These are phyloP conservation scores for Bombyx mandarina DNA, from an alignment of 1,140 invertebrate species.

Conservation along the genomic window DNA sequence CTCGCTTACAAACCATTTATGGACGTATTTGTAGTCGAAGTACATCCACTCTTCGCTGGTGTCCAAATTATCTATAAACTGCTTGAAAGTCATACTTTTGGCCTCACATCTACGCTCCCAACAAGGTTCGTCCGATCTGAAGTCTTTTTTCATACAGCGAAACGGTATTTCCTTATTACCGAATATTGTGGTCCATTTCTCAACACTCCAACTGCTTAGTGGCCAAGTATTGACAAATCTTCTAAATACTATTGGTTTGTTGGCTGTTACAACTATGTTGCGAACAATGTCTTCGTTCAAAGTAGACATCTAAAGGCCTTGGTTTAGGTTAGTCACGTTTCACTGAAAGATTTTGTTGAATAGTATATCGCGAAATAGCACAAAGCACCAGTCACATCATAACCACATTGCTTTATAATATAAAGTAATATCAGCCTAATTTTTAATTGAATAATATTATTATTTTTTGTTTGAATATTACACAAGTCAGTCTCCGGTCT, in stretches of 20 bases:
- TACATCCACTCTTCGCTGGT: conserved; percentile 77
- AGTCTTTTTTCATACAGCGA: conserved; percentile 46
- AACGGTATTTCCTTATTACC: conserved; percentile 59
- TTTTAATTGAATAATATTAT: too few relatives aligned
- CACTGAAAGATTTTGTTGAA: too few relatives aligned
- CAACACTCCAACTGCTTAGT: conserved; percentile 50
- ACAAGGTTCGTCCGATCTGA: conserved; percentile 74
- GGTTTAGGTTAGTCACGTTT: too few relatives aligned
- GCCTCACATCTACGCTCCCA: conserved; percentile 80
- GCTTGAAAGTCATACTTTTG: conserved; percentile 72
- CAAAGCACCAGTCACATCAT: too few relatives aligned
- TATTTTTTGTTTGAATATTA: too few relatives aligned
- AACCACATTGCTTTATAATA: too few relatives aligned
- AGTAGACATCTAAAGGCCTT: conserved; percentile 12
- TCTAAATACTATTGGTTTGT: conserved; percentile 40
- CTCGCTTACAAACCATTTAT: conserved; percentile 76
- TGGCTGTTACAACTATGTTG: conserved; percentile 30
- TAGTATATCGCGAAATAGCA: too few relatives aligned
- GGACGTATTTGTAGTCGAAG: conserved; percentile 89
- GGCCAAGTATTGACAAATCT: conserved; percentile 47
- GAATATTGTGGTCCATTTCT: conserved; percentile 68
- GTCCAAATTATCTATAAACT: conserved; percentile 72
- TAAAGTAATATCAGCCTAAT: too few relatives aligned
- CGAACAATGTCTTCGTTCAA: conserved; percentile 37
- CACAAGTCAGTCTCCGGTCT: too few relatives aligned